Evolutionary conservation across 2,888 invertebrate genomes (phyloP).

Genomic region (Epirrita christyi): DNA sequence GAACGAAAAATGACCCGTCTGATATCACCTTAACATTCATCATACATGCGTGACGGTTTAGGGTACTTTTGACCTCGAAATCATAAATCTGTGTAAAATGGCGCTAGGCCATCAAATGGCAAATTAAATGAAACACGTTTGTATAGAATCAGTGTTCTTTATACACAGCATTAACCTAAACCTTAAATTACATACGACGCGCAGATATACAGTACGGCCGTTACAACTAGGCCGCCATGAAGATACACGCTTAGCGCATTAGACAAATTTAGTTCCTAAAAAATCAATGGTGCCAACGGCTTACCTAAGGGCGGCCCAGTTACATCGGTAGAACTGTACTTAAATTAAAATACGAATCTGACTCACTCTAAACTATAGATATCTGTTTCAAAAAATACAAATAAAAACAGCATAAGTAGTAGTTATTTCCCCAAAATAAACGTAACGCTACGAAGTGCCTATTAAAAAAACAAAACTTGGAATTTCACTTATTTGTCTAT

Average conservation of each 20-base stretch:
- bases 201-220: constrained; percentile 52
- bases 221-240: too few relatives aligned
- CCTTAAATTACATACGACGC: constrained; percentile 61
- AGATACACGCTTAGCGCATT: too few relatives aligned
- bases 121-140: constrained; percentile 54
- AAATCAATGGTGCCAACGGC: too few relatives aligned
- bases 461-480: constrained; percentile 61
- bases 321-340: constrained; percentile 33
- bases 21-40: too few relatives aligned
- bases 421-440: constrained; percentile 59
- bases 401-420: constrained; percentile 56
- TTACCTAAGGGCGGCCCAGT: too few relatives aligned
- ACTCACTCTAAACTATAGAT: constrained; percentile 72
- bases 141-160: constrained; percentile 79
- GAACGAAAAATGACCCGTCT: too few relatives aligned
- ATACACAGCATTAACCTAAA: constrained; percentile 76
- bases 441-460: constrained; percentile 62
- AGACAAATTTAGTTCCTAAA: too few relatives aligned
- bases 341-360: constrained; percentile 82
- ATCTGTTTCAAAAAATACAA: constrained; percentile 61
- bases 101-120: too few relatives aligned
- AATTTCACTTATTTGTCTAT: constrained; percentile 60
- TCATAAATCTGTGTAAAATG: too few relatives aligned
- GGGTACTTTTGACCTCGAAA: too few relatives aligned
- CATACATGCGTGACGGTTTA: too few relatives aligned